These are phyloP conservation scores for Drosophila diplacantha DNA, from an alignment of 2,888 invertebrate genomes.

Conservation along the genomic window DNA sequence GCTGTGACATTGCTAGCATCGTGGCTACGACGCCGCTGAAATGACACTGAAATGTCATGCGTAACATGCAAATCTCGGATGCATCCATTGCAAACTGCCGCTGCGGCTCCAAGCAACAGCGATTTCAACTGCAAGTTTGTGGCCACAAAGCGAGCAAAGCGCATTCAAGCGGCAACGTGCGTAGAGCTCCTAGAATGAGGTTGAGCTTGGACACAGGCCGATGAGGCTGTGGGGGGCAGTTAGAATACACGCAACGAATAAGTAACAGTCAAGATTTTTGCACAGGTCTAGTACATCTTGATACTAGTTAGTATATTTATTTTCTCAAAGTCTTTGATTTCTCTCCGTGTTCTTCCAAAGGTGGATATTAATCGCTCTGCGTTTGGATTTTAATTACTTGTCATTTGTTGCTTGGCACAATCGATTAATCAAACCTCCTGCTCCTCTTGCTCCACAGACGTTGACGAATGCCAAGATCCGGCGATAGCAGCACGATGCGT, in stretches of 20 bases:
- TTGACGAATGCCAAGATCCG: slow-evolving; percentile 96
- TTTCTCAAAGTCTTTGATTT: neutral
- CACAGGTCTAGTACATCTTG: neutral
- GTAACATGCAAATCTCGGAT: slow-evolving; percentile 61
- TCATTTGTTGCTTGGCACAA: slow-evolving; percentile 47
- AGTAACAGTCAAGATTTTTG: neutral
- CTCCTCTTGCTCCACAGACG: slow-evolving; percentile 80
- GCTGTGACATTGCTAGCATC: slow-evolving; percentile 59
- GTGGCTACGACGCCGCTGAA: slow-evolving; percentile 26
- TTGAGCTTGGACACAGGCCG: slow-evolving; percentile 8
- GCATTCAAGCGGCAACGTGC: slow-evolving; percentile 64
- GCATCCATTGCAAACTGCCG: slow-evolving; percentile 22
- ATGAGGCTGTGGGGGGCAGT: slow-evolving; percentile 7
- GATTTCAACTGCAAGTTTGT: slow-evolving; percentile 17
- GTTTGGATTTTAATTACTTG: slow-evolving; percentile 44
- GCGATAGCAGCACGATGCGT: slow-evolving; percentile 90
- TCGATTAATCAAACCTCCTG: slow-evolving; percentile 53
- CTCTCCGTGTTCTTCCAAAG: slow-evolving; percentile 10
- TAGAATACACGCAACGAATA: slow-evolving; percentile 12
- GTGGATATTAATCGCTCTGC: slow-evolving; percentile 23
- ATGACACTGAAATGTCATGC: slow-evolving; percentile 72
- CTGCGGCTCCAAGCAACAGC: slow-evolving; percentile 11
- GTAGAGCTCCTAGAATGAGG: slow-evolving; percentile 35
- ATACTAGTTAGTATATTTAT: too few relatives aligned
- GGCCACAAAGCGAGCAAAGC: slow-evolving; percentile 31